These are phyloP conservation scores for Drosophila ironensis DNA, from an alignment of 1,140 invertebrate genomes.

Conservation along the genomic window DNA sequence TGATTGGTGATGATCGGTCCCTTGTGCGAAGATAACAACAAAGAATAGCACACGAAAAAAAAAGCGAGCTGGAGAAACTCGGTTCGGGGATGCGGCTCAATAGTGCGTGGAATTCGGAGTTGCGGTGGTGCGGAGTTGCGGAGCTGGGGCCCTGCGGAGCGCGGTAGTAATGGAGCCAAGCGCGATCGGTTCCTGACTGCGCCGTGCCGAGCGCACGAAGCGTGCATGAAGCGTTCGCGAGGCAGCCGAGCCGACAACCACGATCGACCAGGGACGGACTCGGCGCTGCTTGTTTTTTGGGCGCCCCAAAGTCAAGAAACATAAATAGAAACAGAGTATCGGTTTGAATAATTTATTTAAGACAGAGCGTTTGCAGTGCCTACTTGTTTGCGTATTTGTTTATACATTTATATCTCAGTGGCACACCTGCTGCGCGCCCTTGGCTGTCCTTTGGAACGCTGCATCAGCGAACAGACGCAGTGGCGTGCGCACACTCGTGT, in stretches of 20 bases:
- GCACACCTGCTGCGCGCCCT: slow-evolving; percentile 3
- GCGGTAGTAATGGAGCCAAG: slow-evolving; percentile 55
- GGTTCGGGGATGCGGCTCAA: slow-evolving; percentile 1
- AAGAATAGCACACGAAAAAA: background rate
- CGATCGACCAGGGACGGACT: slow-evolving; percentile 29
- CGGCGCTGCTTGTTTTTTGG: no score
- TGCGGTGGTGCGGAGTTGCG: background rate
- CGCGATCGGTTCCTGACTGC: slow-evolving; percentile 69
- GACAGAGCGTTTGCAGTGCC: background rate
- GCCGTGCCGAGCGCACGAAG: slow-evolving; percentile 41
- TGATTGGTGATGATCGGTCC: no score
- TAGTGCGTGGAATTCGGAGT: slow-evolving; percentile 2
- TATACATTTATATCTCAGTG: no score
- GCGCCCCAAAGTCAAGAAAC: no score
- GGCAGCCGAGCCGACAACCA: slow-evolving; percentile 36
- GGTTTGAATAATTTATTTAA: slow-evolving; percentile 27
- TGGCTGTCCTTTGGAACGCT: slow-evolving; percentile 25
- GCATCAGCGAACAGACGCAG: slow-evolving; percentile 13
- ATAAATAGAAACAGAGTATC: no score
- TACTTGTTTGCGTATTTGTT: slow-evolving; percentile 11
- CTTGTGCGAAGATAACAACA: background rate
- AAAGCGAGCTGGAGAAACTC: no score
- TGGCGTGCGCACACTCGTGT: background rate
- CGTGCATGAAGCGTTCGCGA: slow-evolving; percentile 34
- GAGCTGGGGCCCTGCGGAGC: slow-evolving; percentile 3